Evolutionary conservation across 1,140 invertebrate genomes (phyloP), one percentile per base, ranked within the genome.

Genomic region (Ptiloglossa arizonensis): DNA sequence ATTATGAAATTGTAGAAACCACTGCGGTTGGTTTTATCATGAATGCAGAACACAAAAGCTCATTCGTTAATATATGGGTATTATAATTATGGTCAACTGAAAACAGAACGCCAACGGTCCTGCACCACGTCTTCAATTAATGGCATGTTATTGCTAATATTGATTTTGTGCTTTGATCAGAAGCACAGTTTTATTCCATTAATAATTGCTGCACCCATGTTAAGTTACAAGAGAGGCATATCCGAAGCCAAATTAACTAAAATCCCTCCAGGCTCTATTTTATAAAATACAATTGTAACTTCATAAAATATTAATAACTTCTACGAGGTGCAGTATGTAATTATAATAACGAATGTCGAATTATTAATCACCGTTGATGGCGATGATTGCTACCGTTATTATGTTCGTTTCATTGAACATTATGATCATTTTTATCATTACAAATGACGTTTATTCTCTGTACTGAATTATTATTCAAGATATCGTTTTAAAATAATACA

Each of bases 181-280:
- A 48, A 38, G 44, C 60, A 8, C 46, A 41, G 59, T 24, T 46
- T 35, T n/a, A 48, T 62, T 79, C 57, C 63, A 62, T 74, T 79
- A 74, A 59, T 74, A 74, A 74, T 74, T 70, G 63, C 64, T 59
- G 56, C 44, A 66, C 46, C 57, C 50, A 63, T n/a, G 50, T 74
- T 46, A 35, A 15, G 8, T 22, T 29, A 70, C 27, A 9, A 3
- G 5, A 35, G 50, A 0, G 6, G 8, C n/a, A n/a, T 9, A 9
- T 6, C 8, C 70, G 29, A 64, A 66, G 54, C 27, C 44, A 11
- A 69, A 74, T 79, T 79, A 74, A 73, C 19, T 57, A 24, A 59
- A 64, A 79, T 74, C 56, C 19, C 50, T 24, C 50, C 19, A 6
- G 24, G 50, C 50, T 24, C 4, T 22, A 52, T 52, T 52, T 22